phyloP scores from a whole-genome alignment of 2,797 vertebrate genomes.

The Smutsia gigantea region DNA sequence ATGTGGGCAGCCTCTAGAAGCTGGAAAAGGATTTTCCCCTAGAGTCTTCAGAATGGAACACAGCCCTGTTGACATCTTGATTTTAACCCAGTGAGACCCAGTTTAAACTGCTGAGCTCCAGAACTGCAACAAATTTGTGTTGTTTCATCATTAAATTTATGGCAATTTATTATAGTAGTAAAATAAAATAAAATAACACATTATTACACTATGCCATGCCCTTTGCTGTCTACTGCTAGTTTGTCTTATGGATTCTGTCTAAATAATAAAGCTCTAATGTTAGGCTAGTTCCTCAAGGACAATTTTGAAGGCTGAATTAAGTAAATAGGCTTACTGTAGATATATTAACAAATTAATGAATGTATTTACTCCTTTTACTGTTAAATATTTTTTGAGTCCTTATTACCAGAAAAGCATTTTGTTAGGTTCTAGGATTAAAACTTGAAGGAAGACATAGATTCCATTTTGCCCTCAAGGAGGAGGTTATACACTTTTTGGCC shows the following conservation, averaged over 20 bases:
- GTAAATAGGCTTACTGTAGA: background rate
- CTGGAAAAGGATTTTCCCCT: background rate
- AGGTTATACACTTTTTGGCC: background rate
- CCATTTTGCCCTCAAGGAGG: background rate
- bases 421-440: slow-evolving; percentile 1
- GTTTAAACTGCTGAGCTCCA: background rate
- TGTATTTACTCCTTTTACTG: background rate
- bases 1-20: background rate
- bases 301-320: slow-evolving; percentile 40
- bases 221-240: background rate
- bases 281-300: background rate
- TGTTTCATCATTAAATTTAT: slow-evolving; percentile 1
- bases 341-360: background rate
- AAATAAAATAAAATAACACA: background rate
- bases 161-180: background rate
- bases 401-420: background rate
- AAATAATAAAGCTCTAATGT: background rate
- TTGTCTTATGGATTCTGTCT: slow-evolving; percentile 16
- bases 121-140: background rate
- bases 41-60: background rate
- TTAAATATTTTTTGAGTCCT: background rate
- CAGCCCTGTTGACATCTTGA: background rate
- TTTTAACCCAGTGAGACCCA: background rate
- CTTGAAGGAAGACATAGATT: background rate
- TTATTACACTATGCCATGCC: background rate